Evolutionary conservation across 2,797 vertebrate species (phyloP), one percentile per base, ranked within the genome.

Genomic region (Gambelia wislizenii): DNA sequence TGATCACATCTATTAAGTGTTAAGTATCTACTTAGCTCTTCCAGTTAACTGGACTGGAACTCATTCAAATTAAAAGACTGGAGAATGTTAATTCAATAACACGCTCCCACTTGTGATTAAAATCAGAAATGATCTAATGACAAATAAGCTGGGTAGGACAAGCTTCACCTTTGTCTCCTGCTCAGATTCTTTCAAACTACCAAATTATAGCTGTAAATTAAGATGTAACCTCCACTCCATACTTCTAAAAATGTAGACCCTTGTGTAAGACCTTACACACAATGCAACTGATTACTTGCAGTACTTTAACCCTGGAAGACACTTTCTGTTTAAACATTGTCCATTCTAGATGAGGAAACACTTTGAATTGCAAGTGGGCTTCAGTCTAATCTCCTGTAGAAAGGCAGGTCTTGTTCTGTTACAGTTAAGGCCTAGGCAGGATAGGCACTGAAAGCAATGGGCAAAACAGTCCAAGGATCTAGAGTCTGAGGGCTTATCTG

Each of bases 21-120:
- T 91, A 91, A 95, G 87, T 84, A 94, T 59, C 52, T 91, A 88
- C 88, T 95, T 93, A 90, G 70, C 59, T 92, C 83, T 94, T 94
- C 90, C 86, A 92, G 90, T 54, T 92, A 92, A 87, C 86, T 92
- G 92, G 83, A 89, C 91, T 89, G 83, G 81, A 92, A 92, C 79
- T 92, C 54, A 92, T 84, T 80, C 89, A 92, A 93, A 93, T 94
- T 91, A 93, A 92, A 95, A 89, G 54, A 61, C 27, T 49, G 92
- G 36, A 42, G 8, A 91, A 77, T 78, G 81, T 91, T 91, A 87
- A 92, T 91, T 88, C 67, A 79, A 14, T 67, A 92, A 76, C 27
- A 70, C 4, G 78, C 93, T 85, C 67, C 89, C 79, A 72, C 88
- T 87, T 83, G 81, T 93, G 80, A 70, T 87, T 72, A 94, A 89